phyloP scores from a whole-genome alignment of 2,888 invertebrate species.

The Exocentrus adspersus region DNA sequence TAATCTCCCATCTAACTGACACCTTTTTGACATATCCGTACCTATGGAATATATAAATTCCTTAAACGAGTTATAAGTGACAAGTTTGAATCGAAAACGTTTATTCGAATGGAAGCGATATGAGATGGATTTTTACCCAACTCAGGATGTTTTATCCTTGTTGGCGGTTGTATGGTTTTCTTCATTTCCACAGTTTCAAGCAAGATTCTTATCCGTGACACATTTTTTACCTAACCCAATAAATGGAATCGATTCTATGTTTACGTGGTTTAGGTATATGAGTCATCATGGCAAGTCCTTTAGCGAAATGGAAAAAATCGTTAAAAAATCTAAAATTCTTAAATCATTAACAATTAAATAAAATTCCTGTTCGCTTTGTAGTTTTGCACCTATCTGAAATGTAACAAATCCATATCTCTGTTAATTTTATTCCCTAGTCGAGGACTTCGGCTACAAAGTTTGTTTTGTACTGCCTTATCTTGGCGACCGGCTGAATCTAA shows the following conservation, averaged over 20 bases:
- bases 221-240: no score
- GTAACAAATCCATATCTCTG: constrained; percentile 32
- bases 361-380: no score
- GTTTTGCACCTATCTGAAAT: no score
- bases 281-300: no score
- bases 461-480: constrained; percentile 31
- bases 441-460: constrained; percentile 29
- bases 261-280: no score
- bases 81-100: constrained; percentile 25
- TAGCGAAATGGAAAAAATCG: not conserved
- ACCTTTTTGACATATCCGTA: constrained; percentile 47
- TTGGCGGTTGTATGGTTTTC: no score
- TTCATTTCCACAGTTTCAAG: no score
- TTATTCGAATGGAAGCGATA: not conserved
- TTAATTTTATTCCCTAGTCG: constrained; percentile 35
- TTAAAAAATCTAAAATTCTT: not conserved
- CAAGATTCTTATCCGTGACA: no score
- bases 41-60: constrained; percentile 40
- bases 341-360: no score
- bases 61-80: constrained; percentile 32
- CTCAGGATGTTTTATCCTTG: no score
- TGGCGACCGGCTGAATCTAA: constrained; percentile 35
- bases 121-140: not conserved
- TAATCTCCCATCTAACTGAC: constrained; percentile 49
- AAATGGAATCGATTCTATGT: no score